Evolutionary conservation across 2,797 vertebrate species (phyloP), one percentile per base, ranked within the genome.

Genomic region (Neosilurus mollespiculum): DNA sequence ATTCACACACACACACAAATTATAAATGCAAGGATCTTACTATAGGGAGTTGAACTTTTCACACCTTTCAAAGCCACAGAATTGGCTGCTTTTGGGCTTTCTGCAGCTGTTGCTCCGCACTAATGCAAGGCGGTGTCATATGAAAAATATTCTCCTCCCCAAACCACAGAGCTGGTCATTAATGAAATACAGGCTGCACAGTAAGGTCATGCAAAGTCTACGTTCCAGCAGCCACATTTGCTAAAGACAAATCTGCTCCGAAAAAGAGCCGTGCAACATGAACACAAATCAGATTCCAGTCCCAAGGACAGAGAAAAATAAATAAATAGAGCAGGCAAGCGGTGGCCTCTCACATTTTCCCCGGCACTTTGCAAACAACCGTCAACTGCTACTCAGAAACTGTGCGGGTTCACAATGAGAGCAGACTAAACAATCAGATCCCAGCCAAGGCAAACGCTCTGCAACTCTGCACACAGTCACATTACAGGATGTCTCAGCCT

Each of bases 151-250:
- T 99, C 95, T 95, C 94, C 93, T 96, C 94, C 90, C 91, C 94
- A 96, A 96, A 94, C 94, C 94, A 96, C 94, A 96, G 94, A 95
- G 95, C 94, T 94, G 94, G 94, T 96, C 96, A 97, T 98, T 99
- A 99, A 99, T 98, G 96, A 98, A 98, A 97, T 92, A 92, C 96
- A 99, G 96, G 96, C 97, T 92, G 93, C 88, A 93, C 94, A 94
- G 96, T 98, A 97, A 98, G 96, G 95, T 97, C 96, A 97, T 96
- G 92, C 95, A 95, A 95, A 96, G 96, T 96, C 96, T 96, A 96
- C 94, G 96, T 97, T 98, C 98, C 97, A 98, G 95, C 97, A 97
- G 95, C 93, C 94, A 93, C 91, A 94, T 94, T 95, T 94, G 96
- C 83, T 83, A 80, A 84, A 86, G 86, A 86, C 95, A 94, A 96